Percentiles rank a stretch among this genome's conserved stretches.
phyloP scores from a whole-genome alignment of 2,797 vertebrate species.

The Typhlichthys eigenmanni region DNA sequence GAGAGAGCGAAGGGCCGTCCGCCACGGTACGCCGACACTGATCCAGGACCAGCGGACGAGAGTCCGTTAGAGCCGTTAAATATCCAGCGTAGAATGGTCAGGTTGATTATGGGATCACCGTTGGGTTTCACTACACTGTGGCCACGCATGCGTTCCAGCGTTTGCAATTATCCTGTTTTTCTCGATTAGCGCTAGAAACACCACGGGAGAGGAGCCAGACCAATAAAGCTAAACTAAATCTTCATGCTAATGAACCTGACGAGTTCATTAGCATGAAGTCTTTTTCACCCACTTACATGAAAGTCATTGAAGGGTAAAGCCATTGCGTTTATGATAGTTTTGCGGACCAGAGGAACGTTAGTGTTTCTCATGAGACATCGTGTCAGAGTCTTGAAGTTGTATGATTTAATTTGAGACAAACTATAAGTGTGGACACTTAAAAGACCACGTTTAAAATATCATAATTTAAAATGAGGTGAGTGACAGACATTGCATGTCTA shows the following conservation, averaged over 20 bases:
- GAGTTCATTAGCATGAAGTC: too few species aligned
- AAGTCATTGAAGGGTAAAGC: too few species aligned
- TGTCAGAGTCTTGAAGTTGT: constrained; percentile 34
- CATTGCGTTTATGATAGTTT: too few species aligned
- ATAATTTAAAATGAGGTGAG: neutral
- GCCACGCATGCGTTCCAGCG: neutral
- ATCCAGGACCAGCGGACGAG: too few species aligned
- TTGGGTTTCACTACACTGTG: constrained; percentile 13
- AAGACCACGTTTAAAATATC: constrained; percentile 4
- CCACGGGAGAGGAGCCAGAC: too few species aligned
- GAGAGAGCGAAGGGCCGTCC: constrained; percentile 23
- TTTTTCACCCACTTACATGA: too few species aligned
- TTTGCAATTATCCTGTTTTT: neutral
- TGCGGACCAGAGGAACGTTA: too few species aligned
- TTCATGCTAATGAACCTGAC: too few species aligned
- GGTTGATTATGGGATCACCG: neutral
- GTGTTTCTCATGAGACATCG: too few species aligned
- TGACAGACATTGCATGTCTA: too few species aligned
- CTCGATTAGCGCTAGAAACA: too few species aligned
- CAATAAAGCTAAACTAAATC: too few species aligned
- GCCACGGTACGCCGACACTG: neutral
- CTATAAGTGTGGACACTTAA: constrained; percentile 16
- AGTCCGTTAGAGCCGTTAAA: neutral
- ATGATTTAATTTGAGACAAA: constrained; percentile 36
- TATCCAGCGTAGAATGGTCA: neutral